Evolutionary conservation across 2,888 invertebrate species (phyloP).

Genomic region (Aelia acuminata): DNA sequence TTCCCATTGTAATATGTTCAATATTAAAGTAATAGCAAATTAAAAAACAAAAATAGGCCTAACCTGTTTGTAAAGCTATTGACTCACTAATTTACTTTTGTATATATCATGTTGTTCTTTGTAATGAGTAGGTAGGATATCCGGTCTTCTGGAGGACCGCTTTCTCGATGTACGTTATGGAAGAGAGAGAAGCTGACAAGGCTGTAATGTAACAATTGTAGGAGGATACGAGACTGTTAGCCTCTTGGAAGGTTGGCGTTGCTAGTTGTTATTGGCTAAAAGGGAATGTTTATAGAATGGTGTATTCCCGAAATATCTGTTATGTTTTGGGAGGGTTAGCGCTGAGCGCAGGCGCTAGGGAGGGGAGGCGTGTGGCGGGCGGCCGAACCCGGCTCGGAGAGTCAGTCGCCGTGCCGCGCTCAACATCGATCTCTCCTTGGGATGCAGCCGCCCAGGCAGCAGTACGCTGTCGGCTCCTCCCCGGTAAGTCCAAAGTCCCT

Average conservation of each 20-base stretch:
- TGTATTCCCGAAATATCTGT: slow-evolving; percentile 25
- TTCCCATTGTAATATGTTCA: too few species aligned
- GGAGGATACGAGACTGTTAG: not conserved
- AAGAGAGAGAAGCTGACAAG: not conserved
- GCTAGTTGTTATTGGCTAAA: not conserved
- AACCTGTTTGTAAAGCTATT: too few species aligned
- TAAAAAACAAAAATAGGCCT: too few species aligned
- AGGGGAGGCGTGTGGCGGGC: not conserved
- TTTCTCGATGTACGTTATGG: not conserved
- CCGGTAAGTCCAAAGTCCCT: slow-evolving; percentile 6
- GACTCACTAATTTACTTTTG: too few species aligned
- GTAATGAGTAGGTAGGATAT: too few species aligned
- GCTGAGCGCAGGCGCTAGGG: not conserved
- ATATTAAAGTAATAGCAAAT: too few species aligned
- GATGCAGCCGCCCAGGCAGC: slow-evolving; percentile 24
- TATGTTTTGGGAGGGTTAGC: not conserved
- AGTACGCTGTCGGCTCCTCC: slow-evolving; percentile 20
- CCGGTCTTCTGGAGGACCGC: not conserved
- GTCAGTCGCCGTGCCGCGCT: not conserved
- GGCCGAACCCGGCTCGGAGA: not conserved
- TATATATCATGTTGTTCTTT: too few species aligned
- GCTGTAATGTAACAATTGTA: not conserved
- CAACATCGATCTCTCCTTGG: slow-evolving; percentile 5
- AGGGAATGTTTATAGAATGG: slow-evolving; percentile 21
- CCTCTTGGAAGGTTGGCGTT: not conserved